A percentile compares a stretch with the other conserved stretches of the same genome.
Conservation (phyloP, 2,113 vertebrate genomes). For the Ancistrus triradiatus region DNA sequence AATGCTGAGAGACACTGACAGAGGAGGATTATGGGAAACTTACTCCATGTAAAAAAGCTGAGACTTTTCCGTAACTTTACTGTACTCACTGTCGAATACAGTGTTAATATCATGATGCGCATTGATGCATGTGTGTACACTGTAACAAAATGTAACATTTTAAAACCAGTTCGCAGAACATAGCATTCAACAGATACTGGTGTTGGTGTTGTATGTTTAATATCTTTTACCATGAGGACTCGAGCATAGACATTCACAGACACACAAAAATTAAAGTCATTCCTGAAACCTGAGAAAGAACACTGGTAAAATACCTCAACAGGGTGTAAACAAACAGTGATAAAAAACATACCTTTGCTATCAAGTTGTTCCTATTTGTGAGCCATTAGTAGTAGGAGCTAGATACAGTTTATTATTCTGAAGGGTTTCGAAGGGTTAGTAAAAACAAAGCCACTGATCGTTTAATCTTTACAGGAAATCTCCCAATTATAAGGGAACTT, state of each 20-base stretch:
- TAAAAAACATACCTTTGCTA: slow-evolving; percentile 2
- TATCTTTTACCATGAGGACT: slow-evolving; percentile 29
- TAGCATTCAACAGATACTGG: slow-evolving; percentile 22
- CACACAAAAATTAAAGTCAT: slow-evolving; percentile 39
- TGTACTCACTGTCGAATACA: too few relatives aligned
- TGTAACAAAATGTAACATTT: neutral
- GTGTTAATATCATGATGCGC: neutral
- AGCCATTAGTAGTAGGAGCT: neutral
- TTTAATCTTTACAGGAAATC: neutral
- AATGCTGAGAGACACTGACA: neutral
- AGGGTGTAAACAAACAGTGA: slow-evolving; percentile 18
- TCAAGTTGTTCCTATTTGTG: neutral
- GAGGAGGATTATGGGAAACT: neutral
- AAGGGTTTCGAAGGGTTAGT: neutral
- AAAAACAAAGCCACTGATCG: neutral
- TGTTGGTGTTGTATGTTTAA: slow-evolving; percentile 39
- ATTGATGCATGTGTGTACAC: neutral
- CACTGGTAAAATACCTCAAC: slow-evolving; percentile 28
- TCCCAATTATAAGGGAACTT: neutral
- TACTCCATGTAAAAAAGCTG: neutral
- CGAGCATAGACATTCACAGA: slow-evolving; percentile 39
- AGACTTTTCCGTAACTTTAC: neutral
- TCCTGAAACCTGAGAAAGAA: slow-evolving; percentile 48
- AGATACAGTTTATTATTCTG: neutral
- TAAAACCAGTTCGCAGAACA: neutral